phyloP scores from a whole-genome alignment of 2,797 vertebrate genomes.

The Pantherophis alleghaniensis region DNA sequence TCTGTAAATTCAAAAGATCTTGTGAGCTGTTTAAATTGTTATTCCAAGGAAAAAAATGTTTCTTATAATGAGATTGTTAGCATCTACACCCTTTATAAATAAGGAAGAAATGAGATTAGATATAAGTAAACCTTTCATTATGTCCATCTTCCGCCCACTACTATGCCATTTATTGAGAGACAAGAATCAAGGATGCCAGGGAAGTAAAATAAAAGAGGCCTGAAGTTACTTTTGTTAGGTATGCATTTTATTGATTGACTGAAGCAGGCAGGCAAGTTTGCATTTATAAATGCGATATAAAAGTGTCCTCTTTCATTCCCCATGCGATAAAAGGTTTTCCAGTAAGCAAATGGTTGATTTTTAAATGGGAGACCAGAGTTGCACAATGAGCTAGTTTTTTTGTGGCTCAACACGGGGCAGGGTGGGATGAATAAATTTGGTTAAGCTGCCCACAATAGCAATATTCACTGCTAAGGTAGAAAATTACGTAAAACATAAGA shows the following conservation, averaged over 20 bases:
- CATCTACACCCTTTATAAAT: not conserved
- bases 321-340: not conserved
- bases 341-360: not conserved
- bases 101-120: not conserved
- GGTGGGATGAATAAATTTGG: not conserved
- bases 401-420: not conserved
- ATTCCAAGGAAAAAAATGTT: not conserved
- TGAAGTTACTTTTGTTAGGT: not conserved
- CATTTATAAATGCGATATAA: constrained; percentile 14
- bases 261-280: constrained; percentile 20
- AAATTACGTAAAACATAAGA: constrained; percentile 20
- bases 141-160: not conserved
- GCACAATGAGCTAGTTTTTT: not conserved
- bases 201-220: not conserved
- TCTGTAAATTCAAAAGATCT: not conserved
- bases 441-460: constrained; percentile 3
- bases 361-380: not conserved
- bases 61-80: not conserved
- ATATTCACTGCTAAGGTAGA: constrained; percentile 16
- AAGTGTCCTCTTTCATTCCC: not conserved
- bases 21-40: not conserved
- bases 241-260: constrained; percentile 24
- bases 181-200: not conserved
- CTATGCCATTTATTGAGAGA: not conserved
- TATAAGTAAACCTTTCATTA: not conserved